Evolutionary conservation across 2,888 invertebrate genomes (phyloP).

Genomic region (Drosophila vallismaia): DNA sequence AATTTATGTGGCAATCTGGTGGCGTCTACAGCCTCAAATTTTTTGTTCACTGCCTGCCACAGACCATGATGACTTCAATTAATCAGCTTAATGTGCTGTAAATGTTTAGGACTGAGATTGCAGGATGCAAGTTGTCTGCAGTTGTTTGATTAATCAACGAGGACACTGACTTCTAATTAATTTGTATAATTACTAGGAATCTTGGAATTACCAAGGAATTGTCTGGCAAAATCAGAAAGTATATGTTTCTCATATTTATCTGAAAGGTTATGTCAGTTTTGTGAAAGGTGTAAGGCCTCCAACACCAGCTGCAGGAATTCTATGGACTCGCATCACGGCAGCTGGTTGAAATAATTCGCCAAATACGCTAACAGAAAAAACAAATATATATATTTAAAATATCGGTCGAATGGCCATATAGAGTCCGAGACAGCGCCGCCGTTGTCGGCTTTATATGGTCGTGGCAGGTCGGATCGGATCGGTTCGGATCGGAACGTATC

Average conservation of each 20-base stretch:
- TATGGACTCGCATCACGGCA: slow-evolving; percentile 50
- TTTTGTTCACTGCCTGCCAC: slow-evolving; percentile 52
- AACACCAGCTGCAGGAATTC: slow-evolving; percentile 58
- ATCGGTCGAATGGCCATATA: slow-evolving; percentile 70
- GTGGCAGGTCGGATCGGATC: slow-evolving; percentile 48
- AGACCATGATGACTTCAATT: slow-evolving; percentile 73
- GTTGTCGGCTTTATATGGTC: slow-evolving; percentile 56
- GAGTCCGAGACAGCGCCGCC: slow-evolving; percentile 47
- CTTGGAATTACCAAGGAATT: background rate
- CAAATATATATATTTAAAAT: slow-evolving; percentile 60
- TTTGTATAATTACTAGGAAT: slow-evolving; percentile 1
- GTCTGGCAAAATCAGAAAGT: slow-evolving; percentile 17
- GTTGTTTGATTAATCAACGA: slow-evolving; percentile 27
- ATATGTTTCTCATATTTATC: slow-evolving; percentile 1
- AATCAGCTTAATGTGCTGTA: slow-evolving; percentile 64
- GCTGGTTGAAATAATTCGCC: slow-evolving; percentile 46
- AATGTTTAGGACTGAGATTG: slow-evolving; percentile 60
- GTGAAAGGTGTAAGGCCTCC: slow-evolving; percentile 66
- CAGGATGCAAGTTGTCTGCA: slow-evolving; percentile 26
- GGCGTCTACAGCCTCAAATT: slow-evolving; percentile 39
- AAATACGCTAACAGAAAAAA: slow-evolving; percentile 39
- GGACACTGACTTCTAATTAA: slow-evolving; percentile 21
- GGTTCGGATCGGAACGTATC: slow-evolving; percentile 4
- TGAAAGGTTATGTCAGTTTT: slow-evolving; percentile 40
- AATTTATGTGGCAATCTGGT: slow-evolving; percentile 72